phyloP scores from a whole-genome alignment of 2,113 vertebrate species.

The Eurystomus gularis region DNA sequence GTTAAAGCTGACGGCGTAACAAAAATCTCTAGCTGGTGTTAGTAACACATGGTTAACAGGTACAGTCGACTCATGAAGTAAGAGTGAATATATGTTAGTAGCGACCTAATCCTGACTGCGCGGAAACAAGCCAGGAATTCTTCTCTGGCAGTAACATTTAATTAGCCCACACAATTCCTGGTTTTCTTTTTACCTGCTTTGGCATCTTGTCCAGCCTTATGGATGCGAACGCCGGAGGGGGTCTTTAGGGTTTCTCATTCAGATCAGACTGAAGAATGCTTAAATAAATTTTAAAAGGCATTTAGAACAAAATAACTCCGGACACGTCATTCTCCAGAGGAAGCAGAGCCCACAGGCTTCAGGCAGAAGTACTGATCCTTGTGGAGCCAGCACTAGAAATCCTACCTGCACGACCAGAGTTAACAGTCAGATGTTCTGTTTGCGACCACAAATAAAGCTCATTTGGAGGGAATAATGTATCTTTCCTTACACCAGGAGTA shows the following conservation, averaged over 20 bases:
- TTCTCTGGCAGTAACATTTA: neutral
- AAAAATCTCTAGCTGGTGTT: neutral
- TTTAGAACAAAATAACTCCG: neutral
- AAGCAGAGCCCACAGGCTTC: neutral
- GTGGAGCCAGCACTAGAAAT: neutral
- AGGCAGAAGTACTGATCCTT: neutral
- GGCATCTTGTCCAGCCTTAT: slow-evolving; percentile 7
- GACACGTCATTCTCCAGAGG: neutral
- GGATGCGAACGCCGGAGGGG: accelerated
- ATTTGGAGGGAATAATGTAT: neutral
- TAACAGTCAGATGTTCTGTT: neutral
- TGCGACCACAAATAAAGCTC: neutral
- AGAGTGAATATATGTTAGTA: neutral
- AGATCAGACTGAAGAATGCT: neutral
- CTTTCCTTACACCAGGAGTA: neutral
- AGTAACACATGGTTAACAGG: neutral
- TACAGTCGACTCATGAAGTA: neutral
- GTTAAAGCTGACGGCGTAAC: neutral
- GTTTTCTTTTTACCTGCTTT: slow-evolving; percentile 52
- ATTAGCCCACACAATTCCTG: neutral
- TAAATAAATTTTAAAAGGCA: neutral
- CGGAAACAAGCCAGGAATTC: neutral
- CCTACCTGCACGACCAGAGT: neutral
- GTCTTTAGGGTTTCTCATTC: neutral
- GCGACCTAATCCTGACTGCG: neutral